Evolutionary conservation across 2,888 invertebrate genomes (phyloP), one percentile per base, ranked within the genome.

Genomic region (Xanthia togata): DNA sequence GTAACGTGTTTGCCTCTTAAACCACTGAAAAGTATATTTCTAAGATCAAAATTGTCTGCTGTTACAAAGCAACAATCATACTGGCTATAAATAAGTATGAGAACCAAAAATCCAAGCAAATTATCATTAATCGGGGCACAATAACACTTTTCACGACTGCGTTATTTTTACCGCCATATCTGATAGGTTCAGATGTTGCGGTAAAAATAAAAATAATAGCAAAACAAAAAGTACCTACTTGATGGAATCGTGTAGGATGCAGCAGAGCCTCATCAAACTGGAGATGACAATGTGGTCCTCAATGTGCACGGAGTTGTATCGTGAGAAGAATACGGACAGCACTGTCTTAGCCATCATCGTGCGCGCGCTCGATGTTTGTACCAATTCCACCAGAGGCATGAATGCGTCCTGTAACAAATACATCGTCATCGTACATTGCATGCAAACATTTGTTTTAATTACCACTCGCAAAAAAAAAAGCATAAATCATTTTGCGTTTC

Each of bases 171-270:
- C n/a, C n/a, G n/a, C n/a, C n/a, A n/a, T n/a, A 65, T 12, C 38
- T 26, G 23, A 1, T n/a, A n/a, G n/a, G n/a, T n/a, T n/a, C 11
- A 20, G 17, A 20, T 55, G 20, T 8, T 35, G 17, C 35, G 8
- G 38, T 31, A 41, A 50, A 53, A 31, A 38, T 47, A 64, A 74
- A 47, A 75, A 55, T 23, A 55, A 60, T 64, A 38, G 20, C 4
- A 53, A 65, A 63, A 55, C 23, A 8, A 44, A 80, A 38, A 91
- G 90, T 96, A 99, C n/a, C n/a, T n/a, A n/a, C 98, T 98, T 99
- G 68, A 99, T 98, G 8, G 98, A 98, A 94, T 99, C 99, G 92
- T 99, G 99, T 89, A 99, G 97, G 85, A 98, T 98, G 90, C 98
- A 98, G 89, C 98, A 98, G 23, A 99, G 97, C 91, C 98, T 98